Evolutionary conservation across 2,113 vertebrate species (phyloP).

Genomic region (Misgurnus anguillicaudatus): DNA sequence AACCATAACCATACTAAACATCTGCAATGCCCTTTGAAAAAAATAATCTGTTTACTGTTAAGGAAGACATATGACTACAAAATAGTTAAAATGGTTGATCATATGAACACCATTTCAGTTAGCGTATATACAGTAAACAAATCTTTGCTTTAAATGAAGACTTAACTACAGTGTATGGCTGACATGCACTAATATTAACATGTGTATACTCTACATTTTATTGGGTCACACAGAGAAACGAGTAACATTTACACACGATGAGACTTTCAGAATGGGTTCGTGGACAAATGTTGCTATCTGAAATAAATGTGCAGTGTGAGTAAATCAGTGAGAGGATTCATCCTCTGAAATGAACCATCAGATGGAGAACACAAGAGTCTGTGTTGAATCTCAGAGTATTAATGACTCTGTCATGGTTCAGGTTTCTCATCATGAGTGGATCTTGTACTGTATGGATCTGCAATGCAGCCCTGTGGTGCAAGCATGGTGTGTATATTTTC

Average conservation of each 20-base stretch:
- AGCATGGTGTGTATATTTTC: no score
- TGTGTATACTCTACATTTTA: background rate
- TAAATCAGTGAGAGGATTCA: constrained; percentile 5
- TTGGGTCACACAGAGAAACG: background rate
- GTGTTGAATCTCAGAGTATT: constrained; percentile 1
- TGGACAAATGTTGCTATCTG: background rate
- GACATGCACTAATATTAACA: background rate
- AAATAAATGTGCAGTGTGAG: background rate
- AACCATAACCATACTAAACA: background rate
- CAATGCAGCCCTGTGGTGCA: constrained; percentile 18
- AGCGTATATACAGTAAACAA: no score
- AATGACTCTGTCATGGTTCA: constrained; percentile 30
- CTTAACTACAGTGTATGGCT: background rate
- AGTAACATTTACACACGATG: background rate
- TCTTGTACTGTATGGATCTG: background rate
- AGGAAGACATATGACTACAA: no score
- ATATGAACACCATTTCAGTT: no score
- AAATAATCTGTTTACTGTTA: background rate
- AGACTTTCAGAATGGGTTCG: background rate
- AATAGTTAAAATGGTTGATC: no score
- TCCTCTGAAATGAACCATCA: background rate
- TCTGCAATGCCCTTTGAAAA: no score
- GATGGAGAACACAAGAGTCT: background rate
- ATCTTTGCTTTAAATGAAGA: background rate
- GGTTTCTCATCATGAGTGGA: constrained; percentile 15